These are phyloP conservation scores for Omphaloscelis lunosa DNA, from an alignment of 2,888 invertebrate genomes.

Conservation along the genomic window DNA sequence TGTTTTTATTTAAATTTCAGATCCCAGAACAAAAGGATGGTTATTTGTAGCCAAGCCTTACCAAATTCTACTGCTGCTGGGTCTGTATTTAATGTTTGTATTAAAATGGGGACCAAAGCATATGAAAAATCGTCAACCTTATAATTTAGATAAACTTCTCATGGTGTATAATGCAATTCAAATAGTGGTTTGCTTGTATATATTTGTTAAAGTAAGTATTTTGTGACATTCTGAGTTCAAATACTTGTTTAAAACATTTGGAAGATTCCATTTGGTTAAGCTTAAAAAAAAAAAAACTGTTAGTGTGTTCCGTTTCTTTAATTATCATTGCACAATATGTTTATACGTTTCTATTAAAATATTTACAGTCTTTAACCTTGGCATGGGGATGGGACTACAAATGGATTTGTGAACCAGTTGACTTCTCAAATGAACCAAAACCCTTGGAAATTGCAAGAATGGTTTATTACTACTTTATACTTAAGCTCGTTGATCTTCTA, in stretches of 20 bases:
- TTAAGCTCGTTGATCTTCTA: constrained; percentile 81
- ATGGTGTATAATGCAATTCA: constrained; percentile 93
- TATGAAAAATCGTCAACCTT: constrained; percentile 93
- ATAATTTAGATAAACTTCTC: constrained; percentile 92
- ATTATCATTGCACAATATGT: neutral
- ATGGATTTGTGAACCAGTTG: constrained; percentile 85
- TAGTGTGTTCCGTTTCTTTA: neutral
- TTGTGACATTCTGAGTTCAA: neutral
- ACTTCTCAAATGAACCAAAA: constrained; percentile 70
- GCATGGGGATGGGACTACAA: constrained; percentile 87
- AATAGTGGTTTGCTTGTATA: constrained; percentile 90
- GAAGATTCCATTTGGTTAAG: neutral
- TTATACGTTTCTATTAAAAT: neutral
- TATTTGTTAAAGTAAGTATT: constrained; percentile 89
- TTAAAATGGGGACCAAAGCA: constrained; percentile 93
- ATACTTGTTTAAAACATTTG: neutral
- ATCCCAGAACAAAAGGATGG: constrained; percentile 92
- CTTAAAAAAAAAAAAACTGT: neutral
- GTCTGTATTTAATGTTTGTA: constrained; percentile 93
- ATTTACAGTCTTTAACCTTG: constrained; percentile 71
- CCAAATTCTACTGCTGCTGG: constrained; percentile 89
- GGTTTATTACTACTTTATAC: constrained; percentile 75
- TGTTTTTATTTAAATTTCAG: constrained; percentile 80
- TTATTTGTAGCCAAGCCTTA: constrained; percentile 92
- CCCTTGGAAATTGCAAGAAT: constrained; percentile 67